A percentile compares a stretch with the other conserved stretches of the same genome.
phyloP scores from a whole-genome alignment of 2,113 vertebrate species.

The Ochotona princeps region DNA sequence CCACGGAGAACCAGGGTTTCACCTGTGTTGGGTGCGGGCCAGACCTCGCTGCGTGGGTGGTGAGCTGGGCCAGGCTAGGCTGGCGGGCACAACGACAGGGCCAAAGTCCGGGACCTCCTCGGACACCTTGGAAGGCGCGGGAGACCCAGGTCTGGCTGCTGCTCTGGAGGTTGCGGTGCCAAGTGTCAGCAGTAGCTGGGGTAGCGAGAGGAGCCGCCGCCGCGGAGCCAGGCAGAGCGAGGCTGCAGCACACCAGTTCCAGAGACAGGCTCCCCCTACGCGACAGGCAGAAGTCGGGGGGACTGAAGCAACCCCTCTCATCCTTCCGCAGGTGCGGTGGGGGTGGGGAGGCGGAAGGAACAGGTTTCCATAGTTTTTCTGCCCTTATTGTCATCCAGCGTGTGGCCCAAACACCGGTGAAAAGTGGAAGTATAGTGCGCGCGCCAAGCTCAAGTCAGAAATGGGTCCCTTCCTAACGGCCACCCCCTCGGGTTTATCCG shows the following conservation, averaged over 20 bases:
- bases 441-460: constrained; percentile 13
- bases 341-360: no score
- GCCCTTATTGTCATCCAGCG: background rate
- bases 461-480: background rate
- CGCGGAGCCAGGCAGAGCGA: constrained; percentile 38
- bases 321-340: no score
- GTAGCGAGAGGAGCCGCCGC: constrained; percentile 4
- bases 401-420: constrained; percentile 52
- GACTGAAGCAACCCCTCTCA: no score
- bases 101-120: background rate
- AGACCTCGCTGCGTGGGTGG: constrained; percentile 68
- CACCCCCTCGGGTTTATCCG: no score
- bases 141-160: background rate
- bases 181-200: constrained; percentile 68
- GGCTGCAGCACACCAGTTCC: constrained; percentile 66
- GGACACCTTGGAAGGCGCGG: background rate
- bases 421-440: constrained; percentile 57
- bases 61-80: background rate
- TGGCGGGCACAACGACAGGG: no score
- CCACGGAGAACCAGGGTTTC: constrained; percentile 67
- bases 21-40: constrained; percentile 75
- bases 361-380: constrained; percentile 31
- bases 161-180: constrained; percentile 45
- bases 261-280: constrained; percentile 54
- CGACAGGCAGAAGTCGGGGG: constrained; percentile 42